These are phyloP conservation scores for Notolepis coatsorum DNA, from an alignment of 2,797 vertebrate genomes.

Conservation along the genomic window DNA sequence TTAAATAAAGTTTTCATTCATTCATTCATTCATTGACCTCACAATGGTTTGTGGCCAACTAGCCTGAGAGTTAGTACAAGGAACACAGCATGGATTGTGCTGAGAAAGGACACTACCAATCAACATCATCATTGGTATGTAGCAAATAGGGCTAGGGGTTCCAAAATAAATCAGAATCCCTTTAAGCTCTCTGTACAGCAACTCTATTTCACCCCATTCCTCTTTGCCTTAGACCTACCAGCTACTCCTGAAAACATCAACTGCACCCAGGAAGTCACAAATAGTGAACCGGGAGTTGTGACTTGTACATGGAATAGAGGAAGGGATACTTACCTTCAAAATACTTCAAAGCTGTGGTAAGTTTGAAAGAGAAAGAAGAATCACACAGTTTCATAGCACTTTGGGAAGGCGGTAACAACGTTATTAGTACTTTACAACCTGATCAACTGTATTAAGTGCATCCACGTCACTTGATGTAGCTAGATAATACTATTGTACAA, in stretches of 20 bases:
- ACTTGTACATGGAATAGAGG: conserved; percentile 86
- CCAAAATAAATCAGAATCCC: too few relatives aligned
- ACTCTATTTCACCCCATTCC: not conserved
- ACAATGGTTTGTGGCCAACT: too few relatives aligned
- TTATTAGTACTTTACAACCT: too few relatives aligned
- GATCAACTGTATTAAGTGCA: not conserved
- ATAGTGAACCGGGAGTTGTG: conserved; percentile 59
- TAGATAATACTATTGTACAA: not conserved
- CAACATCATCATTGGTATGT: too few relatives aligned
- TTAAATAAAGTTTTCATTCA: too few relatives aligned
- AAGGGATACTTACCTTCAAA: conserved; percentile 69
- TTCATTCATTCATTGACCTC: too few relatives aligned
- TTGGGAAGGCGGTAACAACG: not conserved
- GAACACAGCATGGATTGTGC: too few relatives aligned
- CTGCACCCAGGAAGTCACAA: conserved; percentile 78
- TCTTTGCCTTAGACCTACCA: conserved; percentile 80
- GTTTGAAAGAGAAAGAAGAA: conserved; percentile 48
- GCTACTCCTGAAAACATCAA: conserved; percentile 81
- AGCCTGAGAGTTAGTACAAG: too few relatives aligned
- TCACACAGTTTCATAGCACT: too few relatives aligned
- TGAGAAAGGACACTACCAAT: too few relatives aligned
- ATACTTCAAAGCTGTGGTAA: conserved; percentile 76
- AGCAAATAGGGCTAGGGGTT: too few relatives aligned
- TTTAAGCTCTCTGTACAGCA: not conserved
- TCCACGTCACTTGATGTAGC: not conserved